A percentile compares a stretch with the other conserved stretches of the same genome.
Conservation (phyloP, 2,888 invertebrate genomes). For the Epinotia brunnichana region DNA sequence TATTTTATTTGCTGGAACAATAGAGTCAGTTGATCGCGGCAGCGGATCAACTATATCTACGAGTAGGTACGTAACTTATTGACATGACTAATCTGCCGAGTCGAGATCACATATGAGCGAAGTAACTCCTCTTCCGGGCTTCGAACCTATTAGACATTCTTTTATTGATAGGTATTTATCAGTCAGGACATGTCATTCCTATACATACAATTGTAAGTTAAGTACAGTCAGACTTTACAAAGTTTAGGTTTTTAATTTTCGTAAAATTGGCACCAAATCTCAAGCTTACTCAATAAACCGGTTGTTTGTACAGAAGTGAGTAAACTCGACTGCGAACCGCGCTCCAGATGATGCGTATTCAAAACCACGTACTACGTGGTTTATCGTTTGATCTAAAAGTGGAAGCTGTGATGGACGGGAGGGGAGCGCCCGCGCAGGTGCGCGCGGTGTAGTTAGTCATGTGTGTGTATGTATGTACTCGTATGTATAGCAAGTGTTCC, state of each 20-base stretch:
- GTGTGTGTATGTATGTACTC: background rate
- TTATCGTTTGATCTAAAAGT: conserved; percentile 17
- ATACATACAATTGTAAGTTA: background rate
- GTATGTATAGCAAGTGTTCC: conserved; percentile 1
- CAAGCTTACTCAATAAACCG: background rate
- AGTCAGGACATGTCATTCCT: background rate
- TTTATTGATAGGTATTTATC: no score
- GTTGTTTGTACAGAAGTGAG: background rate
- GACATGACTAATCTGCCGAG: background rate
- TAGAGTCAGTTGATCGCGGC: no score
- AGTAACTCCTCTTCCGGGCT: no score
- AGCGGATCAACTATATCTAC: no score
- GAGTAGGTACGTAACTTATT: no score
- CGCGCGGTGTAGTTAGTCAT: background rate
- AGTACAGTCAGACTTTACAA: background rate
- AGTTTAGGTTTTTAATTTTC: background rate
- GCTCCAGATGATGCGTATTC: background rate
- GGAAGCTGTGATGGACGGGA: conserved; percentile 13
- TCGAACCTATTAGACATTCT: no score
- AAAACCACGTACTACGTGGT: background rate
- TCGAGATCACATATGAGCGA: background rate
- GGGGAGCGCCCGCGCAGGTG: background rate
- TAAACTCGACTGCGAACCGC: background rate
- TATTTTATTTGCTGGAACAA: no score
- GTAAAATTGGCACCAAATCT: background rate